Evolutionary conservation across 2,113 vertebrate genomes (phyloP).

Genomic region (Stigmatopora argus): DNA sequence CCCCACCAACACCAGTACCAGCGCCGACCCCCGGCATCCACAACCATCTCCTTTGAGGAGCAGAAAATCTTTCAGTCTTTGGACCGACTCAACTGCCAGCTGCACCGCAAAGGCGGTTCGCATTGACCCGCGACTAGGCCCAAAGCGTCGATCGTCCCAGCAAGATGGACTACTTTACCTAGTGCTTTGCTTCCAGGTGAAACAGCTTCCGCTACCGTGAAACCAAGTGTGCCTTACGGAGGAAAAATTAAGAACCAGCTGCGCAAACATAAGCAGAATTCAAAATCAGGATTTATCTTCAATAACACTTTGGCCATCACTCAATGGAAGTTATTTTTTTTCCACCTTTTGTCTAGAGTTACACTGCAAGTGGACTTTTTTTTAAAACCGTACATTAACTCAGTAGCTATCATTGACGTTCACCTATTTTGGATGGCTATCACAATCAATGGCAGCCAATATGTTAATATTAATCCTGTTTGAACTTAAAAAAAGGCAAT

Average conservation of each 20-base stretch:
- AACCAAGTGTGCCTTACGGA: neutral
- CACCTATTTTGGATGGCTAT: too few relatives aligned
- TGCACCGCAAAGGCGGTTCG: constrained; percentile 73
- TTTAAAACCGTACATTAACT: too few relatives aligned
- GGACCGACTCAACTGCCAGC: constrained; percentile 74
- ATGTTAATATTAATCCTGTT: neutral
- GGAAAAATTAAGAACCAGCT: neutral
- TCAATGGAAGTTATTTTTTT: neutral
- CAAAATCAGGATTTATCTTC: neutral
- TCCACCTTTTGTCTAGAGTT: neutral
- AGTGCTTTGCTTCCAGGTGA: neutral
- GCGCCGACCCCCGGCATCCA: constrained; percentile 37
- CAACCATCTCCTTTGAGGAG: constrained; percentile 77
- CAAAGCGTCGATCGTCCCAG: neutral
- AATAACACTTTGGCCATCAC: neutral
- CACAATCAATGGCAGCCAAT: too few relatives aligned
- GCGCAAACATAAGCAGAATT: neutral
- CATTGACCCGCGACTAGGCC: neutral
- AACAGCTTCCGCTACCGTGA: neutral
- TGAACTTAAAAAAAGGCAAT: neutral
- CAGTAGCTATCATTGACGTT: too few relatives aligned
- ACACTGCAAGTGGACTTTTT: neutral
- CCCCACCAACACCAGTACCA: neutral
- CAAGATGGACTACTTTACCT: neutral
- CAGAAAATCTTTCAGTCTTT: constrained; percentile 80